These are phyloP conservation scores for Chirona hameri DNA, from an alignment of 2,888 invertebrate genomes.

Conservation along the genomic window DNA sequence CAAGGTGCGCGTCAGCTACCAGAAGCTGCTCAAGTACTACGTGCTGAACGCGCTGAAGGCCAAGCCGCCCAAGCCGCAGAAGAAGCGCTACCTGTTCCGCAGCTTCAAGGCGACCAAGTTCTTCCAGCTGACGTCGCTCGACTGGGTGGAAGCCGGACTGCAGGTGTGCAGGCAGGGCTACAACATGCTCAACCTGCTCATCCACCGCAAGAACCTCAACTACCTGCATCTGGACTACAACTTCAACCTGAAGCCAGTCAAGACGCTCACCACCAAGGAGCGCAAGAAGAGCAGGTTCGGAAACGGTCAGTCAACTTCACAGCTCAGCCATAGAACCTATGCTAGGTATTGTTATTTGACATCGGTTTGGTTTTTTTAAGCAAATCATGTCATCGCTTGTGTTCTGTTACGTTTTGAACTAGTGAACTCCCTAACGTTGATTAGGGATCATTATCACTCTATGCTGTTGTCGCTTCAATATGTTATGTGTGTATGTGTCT, in stretches of 20 bases:
- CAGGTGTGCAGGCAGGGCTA: conserved; percentile 95
- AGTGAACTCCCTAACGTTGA: too few species aligned
- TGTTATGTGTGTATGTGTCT: too few species aligned
- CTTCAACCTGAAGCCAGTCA: conserved; percentile 99
- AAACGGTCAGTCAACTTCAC: conserved; percentile 61
- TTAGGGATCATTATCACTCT: too few species aligned
- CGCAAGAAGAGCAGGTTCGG: conserved; percentile 97
- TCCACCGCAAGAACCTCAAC: conserved; percentile 98
- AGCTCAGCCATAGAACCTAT: too few species aligned
- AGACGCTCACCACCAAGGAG: conserved; percentile 98
- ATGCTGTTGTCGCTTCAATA: too few species aligned
- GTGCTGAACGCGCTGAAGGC: conserved; percentile 97
- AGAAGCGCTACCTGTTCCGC: conserved; percentile 73
- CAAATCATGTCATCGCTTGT: too few species aligned
- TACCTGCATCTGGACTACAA: conserved; percentile 99
- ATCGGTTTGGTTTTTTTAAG: too few species aligned
- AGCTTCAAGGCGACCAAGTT: conserved; percentile 99
- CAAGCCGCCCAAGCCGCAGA: conserved; percentile 95
- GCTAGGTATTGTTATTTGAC: too few species aligned
- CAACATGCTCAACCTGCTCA: conserved; percentile 98
- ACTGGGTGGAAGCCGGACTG: conserved; percentile 99
- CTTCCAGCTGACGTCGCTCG: conserved; percentile 98
- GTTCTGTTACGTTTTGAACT: too few species aligned
- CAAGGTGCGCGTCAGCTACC: conserved; percentile 98
- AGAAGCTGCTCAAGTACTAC: conserved; percentile 96